phyloP scores from a whole-genome alignment of 1,140 invertebrate genomes.

The Diachasma alloeum region DNA sequence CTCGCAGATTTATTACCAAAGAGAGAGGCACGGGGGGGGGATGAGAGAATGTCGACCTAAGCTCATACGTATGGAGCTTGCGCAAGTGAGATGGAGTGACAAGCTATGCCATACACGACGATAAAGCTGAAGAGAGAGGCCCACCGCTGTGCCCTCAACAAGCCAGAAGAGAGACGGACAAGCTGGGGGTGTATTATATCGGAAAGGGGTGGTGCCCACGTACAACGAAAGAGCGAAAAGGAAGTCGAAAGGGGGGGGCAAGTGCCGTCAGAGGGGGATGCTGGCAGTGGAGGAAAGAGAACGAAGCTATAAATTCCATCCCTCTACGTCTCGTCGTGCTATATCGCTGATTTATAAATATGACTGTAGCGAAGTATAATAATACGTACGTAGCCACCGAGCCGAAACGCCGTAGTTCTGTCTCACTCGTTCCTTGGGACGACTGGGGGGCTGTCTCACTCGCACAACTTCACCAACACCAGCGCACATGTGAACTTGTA shows the following conservation, averaged over 20 bases:
- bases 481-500: background rate
- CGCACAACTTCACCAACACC: background rate
- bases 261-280: constrained; percentile 13
- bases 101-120: constrained; percentile 21
- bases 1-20: constrained; percentile 64
- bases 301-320: constrained; percentile 65
- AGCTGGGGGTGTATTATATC: constrained; percentile 36
- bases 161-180: constrained; percentile 30
- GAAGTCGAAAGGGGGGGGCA: constrained; percentile 26
- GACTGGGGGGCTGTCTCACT: background rate
- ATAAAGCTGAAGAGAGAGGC: constrained; percentile 32
- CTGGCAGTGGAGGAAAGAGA: constrained; percentile 54
- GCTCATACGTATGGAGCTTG: constrained; percentile 61
- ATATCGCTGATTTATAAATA: constrained; percentile 69
- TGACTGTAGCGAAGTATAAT: constrained; percentile 67
- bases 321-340: constrained; percentile 61
- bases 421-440: constrained; percentile 5
- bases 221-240: constrained; percentile 11
- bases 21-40: constrained; percentile 50
- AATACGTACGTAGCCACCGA: constrained; percentile 58
- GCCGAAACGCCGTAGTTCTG: constrained; percentile 34
- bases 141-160: background rate
- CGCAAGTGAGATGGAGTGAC: constrained; percentile 40
- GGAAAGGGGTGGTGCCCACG: constrained; percentile 38
- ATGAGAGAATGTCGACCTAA: constrained; percentile 63